Base-by-base conservation (phyloP, 2,113 vertebrate species). In the Hassar affinis region DNA sequence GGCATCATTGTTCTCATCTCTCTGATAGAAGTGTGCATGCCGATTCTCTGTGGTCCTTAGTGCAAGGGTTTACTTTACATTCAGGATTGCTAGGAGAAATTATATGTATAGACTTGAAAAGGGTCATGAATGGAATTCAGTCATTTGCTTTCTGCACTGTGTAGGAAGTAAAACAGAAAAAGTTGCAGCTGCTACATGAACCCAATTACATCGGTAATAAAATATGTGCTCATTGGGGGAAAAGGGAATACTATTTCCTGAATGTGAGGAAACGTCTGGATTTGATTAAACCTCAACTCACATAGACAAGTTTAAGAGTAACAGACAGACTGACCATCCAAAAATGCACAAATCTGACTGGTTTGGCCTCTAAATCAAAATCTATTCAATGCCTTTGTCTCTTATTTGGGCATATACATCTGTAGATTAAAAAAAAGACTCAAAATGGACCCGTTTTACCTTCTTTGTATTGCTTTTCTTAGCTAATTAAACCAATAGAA, bases 1-100 rank as follows among this genome's bases (percentile, higher is more conserved):
- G 87, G 92, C 90, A 92, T 89, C 90, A 91, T 92, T 93, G 92
- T 93, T 82, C 75, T 90, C 85, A 88, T 90, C 90, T 92, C 88
- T 89, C 75, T 83, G 77, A 6, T 42, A 88, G 88, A 88, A 79
- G 49, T 72, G 54, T 18, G 49, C 18, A 49, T 45, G 47, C 45
- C 30, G 20, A 54, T 42, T 49, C 33, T 45, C 6, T 71, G 61
- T 56, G 20, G 15, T 10, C 64, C n/a, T 27, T 45, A 54, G 27
- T 25, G 35, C 56, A 66, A 76, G 33, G n/a, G 47, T 82, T 81
- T 56, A 69, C 4, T 83, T 42, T 71, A 64, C 30, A 27, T 78
- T 25, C 51, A 61, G 76, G 33, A 83, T 57, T 72, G 52, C 17
- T 72, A 17, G 12, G 8, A 72, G 22, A 69, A 51, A 49, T 30